Evolutionary conservation across 2,888 invertebrate species (phyloP), one percentile per base, ranked within the genome.

Genomic region (Esperia sulphurella): DNA sequence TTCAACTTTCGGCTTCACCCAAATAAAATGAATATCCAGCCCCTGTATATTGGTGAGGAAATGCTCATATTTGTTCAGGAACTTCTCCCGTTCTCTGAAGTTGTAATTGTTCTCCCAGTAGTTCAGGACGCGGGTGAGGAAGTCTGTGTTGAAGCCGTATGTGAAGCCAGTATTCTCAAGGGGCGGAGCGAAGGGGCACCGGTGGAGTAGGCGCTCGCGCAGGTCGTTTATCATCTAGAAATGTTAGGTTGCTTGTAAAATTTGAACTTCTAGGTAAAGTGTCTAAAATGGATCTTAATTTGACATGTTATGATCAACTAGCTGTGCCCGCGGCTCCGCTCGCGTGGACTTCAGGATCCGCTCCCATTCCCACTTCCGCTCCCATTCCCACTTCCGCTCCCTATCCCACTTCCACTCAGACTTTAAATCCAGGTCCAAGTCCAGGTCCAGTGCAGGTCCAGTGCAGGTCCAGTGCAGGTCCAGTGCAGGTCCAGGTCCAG

Each of bases 71-170:
- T 91, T 85, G 68, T 97, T 97, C n/a, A 97, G 79, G 49, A 90
- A 90, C 2, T 79, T 71, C 69, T 96, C 94, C 8, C 95, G 88
- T 45, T 93, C 91, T 41, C 83, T 83, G 49, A 90, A 79, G 61
- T 95, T 91, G 73, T 95, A 97, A 31, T 91, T 91, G 35, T 92
- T 92, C 9, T 91, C 91, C 98, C 98, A 98, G 74, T 95, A 95
- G 41, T 94, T 91, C 0, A 95, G 74, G 7, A 97, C 86, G 55
- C 91, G 90, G 9, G 91, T 83, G 4, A 97, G 76, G 53, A 93
- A 93, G 37, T 92, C 88, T 0, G 93, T 83, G 66, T 96, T 95
- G 71, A 97, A 94, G 1, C 98, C 98, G 66, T 97, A 97, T 50
- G 93, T 91, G 78, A 96, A 97, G 6, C 91, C 92, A 0, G 89